Percentiles rank a stretch among this genome's conserved stretches.
Conservation (phyloP, 2,113 vertebrate species). For the Carettochelys insculpta region DNA sequence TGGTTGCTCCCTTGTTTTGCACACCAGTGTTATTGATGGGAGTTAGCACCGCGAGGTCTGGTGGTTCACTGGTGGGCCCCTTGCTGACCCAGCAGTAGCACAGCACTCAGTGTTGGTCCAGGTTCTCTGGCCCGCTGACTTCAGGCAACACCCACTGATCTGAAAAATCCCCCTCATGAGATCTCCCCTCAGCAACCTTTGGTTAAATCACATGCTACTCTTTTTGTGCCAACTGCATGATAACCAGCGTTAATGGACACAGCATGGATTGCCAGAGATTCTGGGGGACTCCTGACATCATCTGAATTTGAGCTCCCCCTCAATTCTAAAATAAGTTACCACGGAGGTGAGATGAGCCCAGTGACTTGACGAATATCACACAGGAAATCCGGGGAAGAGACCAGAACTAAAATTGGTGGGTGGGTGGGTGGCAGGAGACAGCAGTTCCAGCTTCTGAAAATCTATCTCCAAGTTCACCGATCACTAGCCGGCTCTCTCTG, state of each 20-base stretch:
- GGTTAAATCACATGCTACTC: neutral
- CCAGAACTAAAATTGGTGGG: neutral
- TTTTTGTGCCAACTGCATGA: neutral
- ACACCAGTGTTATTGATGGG: neutral
- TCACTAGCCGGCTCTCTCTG: neutral
- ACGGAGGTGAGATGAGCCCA: neutral
- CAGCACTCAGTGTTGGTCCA: neutral
- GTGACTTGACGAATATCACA: neutral
- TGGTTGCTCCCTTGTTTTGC: neutral
- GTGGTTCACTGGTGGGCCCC: neutral
- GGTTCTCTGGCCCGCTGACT: neutral
- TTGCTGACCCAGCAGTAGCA: neutral
- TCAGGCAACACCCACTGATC: neutral
- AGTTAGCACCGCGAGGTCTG: fast-evolving
- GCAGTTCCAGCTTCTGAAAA: neutral
- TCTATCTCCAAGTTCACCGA: neutral
- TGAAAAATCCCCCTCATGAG: neutral
- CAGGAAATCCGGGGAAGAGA: neutral
- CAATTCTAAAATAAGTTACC: neutral
- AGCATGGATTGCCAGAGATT: neutral
- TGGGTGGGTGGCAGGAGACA: neutral
- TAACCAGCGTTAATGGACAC: neutral
- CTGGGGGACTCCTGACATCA: no score
- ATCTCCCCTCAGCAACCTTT: neutral
- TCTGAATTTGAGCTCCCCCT: neutral